phyloP scores from a whole-genome alignment of 2,888 invertebrate genomes.

The Dasypogon diadema region DNA sequence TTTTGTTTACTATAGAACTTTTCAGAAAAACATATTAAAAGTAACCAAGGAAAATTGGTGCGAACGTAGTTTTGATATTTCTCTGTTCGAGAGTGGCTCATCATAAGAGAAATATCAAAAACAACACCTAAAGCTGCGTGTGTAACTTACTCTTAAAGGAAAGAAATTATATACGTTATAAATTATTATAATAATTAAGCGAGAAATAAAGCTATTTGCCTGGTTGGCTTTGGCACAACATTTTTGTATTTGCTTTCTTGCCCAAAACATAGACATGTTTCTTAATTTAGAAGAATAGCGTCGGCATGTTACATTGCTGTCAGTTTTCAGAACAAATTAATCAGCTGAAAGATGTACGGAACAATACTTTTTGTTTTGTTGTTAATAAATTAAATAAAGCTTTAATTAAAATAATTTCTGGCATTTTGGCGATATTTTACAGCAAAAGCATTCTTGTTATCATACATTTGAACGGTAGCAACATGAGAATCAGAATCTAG shows the following conservation, averaged over 20 bases:
- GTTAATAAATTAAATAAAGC: not conserved
- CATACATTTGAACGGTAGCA: slow-evolving; percentile 12
- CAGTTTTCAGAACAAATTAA: not conserved
- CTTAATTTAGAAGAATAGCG: too few relatives aligned
- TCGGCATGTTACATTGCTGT: too few relatives aligned
- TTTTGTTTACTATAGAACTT: slow-evolving; percentile 6
- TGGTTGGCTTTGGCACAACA: not conserved
- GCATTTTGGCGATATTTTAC: slow-evolving; percentile 27
- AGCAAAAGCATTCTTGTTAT: slow-evolving; percentile 29
- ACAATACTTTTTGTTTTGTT: not conserved
- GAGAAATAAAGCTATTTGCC: slow-evolving; percentile 6
- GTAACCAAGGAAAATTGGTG: slow-evolving; percentile 46
- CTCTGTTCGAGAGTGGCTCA: not conserved
- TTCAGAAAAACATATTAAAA: slow-evolving; percentile 48
- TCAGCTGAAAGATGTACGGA: slow-evolving; percentile 7
- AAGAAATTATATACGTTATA: slow-evolving; percentile 18
- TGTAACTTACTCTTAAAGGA: slow-evolving; percentile 19
- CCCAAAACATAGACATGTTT: too few relatives aligned
- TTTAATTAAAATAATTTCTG: slow-evolving; percentile 2
- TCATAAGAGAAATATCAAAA: slow-evolving; percentile 21
- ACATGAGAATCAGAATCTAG: slow-evolving; percentile 25
- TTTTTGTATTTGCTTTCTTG: not conserved
- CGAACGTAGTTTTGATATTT: slow-evolving; percentile 39
- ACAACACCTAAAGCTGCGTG: slow-evolving; percentile 49
- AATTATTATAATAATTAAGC: slow-evolving; percentile 42